phyloP scores from a whole-genome alignment of 2,888 invertebrate species.

The Drosophila greeni region DNA sequence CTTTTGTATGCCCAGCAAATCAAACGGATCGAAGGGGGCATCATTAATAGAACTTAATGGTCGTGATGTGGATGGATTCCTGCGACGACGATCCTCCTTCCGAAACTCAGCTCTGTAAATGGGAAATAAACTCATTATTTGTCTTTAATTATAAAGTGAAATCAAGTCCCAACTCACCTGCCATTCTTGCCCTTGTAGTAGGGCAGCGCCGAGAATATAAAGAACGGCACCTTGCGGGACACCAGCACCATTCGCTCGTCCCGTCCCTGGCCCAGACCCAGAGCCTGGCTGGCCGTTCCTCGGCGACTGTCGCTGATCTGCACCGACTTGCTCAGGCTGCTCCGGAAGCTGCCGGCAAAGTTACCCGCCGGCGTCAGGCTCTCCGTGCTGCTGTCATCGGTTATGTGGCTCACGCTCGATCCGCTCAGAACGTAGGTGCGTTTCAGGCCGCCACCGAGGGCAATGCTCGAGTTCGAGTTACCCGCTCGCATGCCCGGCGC shows the following conservation, averaged over 20 bases:
- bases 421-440: constrained; percentile 73
- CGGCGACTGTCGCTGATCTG: constrained; percentile 78
- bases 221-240: constrained; percentile 88
- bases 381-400: constrained; percentile 86
- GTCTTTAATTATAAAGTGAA: no score
- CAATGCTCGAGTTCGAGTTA: constrained; percentile 47
- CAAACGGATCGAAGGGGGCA: constrained; percentile 89
- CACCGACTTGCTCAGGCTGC: constrained; percentile 71
- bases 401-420: constrained; percentile 75
- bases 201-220: constrained; percentile 92
- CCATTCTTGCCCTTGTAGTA: constrained; percentile 85
- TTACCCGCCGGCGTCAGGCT: constrained; percentile 83
- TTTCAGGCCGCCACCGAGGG: constrained; percentile 60
- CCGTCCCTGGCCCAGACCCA: constrained; percentile 81
- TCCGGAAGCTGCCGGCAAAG: constrained; percentile 67
- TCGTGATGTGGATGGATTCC: constrained; percentile 89
- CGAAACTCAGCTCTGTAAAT: constrained; percentile 82
- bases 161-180: constrained; percentile 82
- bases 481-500: constrained; percentile 74
- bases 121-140: no score
- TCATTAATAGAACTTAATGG: constrained; percentile 92
- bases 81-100: constrained; percentile 87
- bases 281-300: constrained; percentile 79
- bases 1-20: constrained; percentile 88
- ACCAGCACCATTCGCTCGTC: constrained; percentile 90